A percentile compares a stretch with the other conserved stretches of the same genome.
phyloP scores from a whole-genome alignment of 2,888 invertebrate species.

The Melinaea menophilus region DNA sequence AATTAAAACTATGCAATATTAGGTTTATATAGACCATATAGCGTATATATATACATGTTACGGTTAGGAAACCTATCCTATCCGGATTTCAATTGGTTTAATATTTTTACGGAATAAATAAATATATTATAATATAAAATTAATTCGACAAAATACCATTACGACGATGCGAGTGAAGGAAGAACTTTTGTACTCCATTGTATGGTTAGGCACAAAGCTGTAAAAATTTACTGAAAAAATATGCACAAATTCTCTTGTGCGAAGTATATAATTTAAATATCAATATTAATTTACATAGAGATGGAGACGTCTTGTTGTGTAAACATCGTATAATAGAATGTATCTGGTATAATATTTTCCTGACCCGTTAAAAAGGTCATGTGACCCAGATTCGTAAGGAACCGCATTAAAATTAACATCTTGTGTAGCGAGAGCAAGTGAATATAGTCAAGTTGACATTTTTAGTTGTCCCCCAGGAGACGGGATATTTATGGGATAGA shows the following conservation, averaged over 20 bases:
- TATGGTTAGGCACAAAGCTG: too few species aligned
- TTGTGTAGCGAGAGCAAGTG: slow-evolving; percentile 13
- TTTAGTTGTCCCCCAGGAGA: slow-evolving; percentile 26
- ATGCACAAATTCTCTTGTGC: not conserved
- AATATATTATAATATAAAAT: too few species aligned
- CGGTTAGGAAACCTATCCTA: too few species aligned
- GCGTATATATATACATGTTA: too few species aligned
- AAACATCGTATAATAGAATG: slow-evolving; percentile 4
- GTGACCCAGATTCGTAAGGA: slow-evolving; percentile 21
- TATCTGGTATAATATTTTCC: slow-evolving; percentile 13
- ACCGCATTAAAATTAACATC: slow-evolving; percentile 26
- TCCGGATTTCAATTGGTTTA: too few species aligned
- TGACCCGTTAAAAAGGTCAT: slow-evolving; percentile 20
- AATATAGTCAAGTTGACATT: slow-evolving; percentile 23
- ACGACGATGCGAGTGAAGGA: too few species aligned
- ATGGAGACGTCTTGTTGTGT: not conserved
- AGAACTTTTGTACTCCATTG: too few species aligned
- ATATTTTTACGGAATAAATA: too few species aligned
- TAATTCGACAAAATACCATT: too few species aligned
- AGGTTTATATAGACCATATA: too few species aligned
- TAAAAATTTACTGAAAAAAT: too few species aligned
- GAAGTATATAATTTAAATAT: slow-evolving; percentile 1
- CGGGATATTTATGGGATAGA: slow-evolving; percentile 25
- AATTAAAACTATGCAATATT: too few species aligned
- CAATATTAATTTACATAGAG: slow-evolving; percentile 5